Evolutionary conservation across 2,888 invertebrate genomes (phyloP).

Genomic region (Bellardia pandia): DNA sequence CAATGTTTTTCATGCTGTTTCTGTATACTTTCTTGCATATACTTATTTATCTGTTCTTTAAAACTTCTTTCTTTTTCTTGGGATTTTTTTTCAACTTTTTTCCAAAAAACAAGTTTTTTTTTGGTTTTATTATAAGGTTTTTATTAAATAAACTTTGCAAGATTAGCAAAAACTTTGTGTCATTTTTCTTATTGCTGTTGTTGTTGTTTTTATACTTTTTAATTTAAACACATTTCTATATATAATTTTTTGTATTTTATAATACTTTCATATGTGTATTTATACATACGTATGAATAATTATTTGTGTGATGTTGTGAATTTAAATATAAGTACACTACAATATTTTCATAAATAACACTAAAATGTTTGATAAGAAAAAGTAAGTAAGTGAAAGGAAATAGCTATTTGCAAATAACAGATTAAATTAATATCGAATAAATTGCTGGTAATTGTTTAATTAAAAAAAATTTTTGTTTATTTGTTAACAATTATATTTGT

Average conservation of each 20-base stretch:
- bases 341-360: too few species aligned
- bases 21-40: constrained; percentile 40
- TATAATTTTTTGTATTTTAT: not conserved
- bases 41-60: constrained; percentile 54
- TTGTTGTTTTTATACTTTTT: constrained; percentile 8
- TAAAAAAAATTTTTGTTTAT: too few species aligned
- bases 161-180: constrained; percentile 65
- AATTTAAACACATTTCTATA: constrained; percentile 39
- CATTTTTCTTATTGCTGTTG: constrained; percentile 29
- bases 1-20: constrained; percentile 55
- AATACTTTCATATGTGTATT: constrained; percentile 5
- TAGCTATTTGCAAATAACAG: too few species aligned
- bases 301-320: not conserved
- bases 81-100: constrained; percentile 40
- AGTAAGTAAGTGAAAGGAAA: too few species aligned
- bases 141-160: constrained; percentile 72
- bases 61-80: constrained; percentile 51
- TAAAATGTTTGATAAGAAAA: too few species aligned
- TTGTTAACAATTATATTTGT: too few species aligned
- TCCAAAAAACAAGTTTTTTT: constrained; percentile 8
- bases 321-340: not conserved
- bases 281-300: constrained; percentile 2
- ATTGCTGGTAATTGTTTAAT: too few species aligned
- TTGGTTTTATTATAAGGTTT: constrained; percentile 69
- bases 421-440: too few species aligned